Evolutionary conservation across 2,797 vertebrate genomes (phyloP).

Genomic region (Neosalanx taihuensis): DNA sequence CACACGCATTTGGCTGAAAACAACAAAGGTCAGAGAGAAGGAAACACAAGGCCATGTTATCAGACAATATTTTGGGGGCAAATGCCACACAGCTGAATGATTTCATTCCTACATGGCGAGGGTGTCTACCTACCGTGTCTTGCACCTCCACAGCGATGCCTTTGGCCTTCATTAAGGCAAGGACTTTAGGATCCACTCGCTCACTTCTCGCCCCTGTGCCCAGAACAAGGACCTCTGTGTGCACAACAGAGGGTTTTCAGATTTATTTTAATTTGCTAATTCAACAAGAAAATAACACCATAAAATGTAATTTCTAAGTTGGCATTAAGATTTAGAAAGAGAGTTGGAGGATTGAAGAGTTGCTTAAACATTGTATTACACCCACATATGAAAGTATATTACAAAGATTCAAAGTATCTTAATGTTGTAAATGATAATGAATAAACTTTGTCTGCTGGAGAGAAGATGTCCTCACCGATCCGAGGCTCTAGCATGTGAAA

Average conservation of each 20-base stretch:
- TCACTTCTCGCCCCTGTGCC: conserved; percentile 84
- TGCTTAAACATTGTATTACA: no score
- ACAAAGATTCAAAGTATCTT: no score
- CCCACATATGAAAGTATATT: no score
- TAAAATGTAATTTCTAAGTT: not conserved
- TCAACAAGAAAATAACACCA: no score
- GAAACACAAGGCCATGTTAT: not conserved
- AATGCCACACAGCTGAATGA: no score
- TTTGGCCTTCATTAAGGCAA: conserved; percentile 75
- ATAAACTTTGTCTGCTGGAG: no score
- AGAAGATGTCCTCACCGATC: conserved; percentile 73
- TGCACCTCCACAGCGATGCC: conserved; percentile 91
- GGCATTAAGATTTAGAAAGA: not conserved
- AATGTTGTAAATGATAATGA: no score
- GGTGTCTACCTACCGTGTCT: conserved; percentile 81
- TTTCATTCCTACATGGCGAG: not conserved
- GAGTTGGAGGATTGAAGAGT: not conserved
- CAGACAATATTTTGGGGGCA: not conserved
- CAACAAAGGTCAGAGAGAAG: not conserved
- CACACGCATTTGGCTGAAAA: conserved; percentile 88
- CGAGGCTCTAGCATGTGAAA: conserved; percentile 89
- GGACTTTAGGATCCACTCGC: conserved; percentile 69
- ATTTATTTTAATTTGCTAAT: no score
- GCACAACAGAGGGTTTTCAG: not conserved
- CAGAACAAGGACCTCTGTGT: conserved; percentile 89